A percentile compares a stretch with the other conserved stretches of the same genome.
phyloP scores from a whole-genome alignment of 2,797 vertebrate species.

The Coreius guichenoti region DNA sequence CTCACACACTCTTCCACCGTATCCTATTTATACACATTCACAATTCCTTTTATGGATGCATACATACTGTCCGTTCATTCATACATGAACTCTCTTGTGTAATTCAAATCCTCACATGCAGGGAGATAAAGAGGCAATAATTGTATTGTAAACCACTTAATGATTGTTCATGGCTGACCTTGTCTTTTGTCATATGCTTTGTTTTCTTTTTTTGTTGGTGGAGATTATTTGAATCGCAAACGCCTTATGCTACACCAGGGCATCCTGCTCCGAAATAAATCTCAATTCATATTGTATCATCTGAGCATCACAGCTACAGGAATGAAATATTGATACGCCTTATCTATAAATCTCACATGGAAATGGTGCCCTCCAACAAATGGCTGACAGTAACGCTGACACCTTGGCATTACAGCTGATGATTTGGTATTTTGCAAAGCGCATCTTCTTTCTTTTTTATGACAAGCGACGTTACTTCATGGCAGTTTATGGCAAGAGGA shows the following conservation, averaged over 20 bases:
- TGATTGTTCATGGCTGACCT: constrained; percentile 63
- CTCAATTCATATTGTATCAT: constrained; percentile 81
- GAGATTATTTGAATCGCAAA: constrained; percentile 72
- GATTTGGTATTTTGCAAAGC: constrained; percentile 78
- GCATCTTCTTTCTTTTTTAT: constrained; percentile 75
- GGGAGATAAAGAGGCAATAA: constrained; percentile 35
- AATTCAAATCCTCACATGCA: constrained; percentile 9
- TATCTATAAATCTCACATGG: constrained; percentile 83
- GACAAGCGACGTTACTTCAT: constrained; percentile 67
- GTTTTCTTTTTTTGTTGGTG: constrained; percentile 72
- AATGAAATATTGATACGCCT: constrained; percentile 81
- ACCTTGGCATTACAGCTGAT: constrained; percentile 78
- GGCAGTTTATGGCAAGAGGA: constrained; percentile 76
- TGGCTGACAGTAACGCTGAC: constrained; percentile 79
- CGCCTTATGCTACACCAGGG: constrained; percentile 72
- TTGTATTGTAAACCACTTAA: constrained; percentile 59
- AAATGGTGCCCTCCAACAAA: constrained; percentile 80
- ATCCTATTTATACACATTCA: constrained; percentile 7
- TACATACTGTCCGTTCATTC: constrained; percentile 18
- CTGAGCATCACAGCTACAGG: constrained; percentile 74
- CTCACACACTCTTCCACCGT: background rate
- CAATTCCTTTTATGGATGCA: constrained; percentile 8
- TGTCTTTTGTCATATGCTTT: constrained; percentile 67
- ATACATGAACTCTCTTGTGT: constrained; percentile 34
- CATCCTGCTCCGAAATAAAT: constrained; percentile 73